Percentiles rank a stretch among this genome's conserved stretches.
Evolutionary conservation across 2,797 vertebrate species (phyloP).

Genomic region (Rousettus madagascariensis): DNA sequence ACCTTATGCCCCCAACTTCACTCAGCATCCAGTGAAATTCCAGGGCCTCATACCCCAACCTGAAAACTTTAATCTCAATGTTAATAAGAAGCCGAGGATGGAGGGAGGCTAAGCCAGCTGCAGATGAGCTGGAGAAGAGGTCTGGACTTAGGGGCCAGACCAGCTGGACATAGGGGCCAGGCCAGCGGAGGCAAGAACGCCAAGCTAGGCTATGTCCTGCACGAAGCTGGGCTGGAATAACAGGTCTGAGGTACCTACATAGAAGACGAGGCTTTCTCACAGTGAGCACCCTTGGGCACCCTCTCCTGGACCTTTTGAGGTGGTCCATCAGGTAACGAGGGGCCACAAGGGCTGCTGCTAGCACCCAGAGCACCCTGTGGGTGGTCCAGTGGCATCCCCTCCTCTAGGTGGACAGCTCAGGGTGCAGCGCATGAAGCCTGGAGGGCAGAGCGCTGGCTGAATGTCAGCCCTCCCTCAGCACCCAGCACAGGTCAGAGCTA

Average conservation of each 20-base stretch:
- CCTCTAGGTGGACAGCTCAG: background rate
- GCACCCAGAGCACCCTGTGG: background rate
- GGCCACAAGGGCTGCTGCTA: background rate
- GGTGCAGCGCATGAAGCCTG: fast-evolving
- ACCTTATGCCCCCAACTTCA: background rate
- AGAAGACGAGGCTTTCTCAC: background rate
- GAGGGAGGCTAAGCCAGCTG: background rate
- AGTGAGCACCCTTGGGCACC: background rate
- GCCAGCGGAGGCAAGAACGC: background rate
- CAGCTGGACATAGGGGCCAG: background rate
- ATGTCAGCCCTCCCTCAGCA: background rate
- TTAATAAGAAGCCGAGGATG: background rate
- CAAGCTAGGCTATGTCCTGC: background rate
- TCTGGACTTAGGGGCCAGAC: background rate
- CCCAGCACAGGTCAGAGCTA: background rate
- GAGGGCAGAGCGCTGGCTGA: background rate
- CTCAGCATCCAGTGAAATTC: background rate
- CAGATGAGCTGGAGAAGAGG: background rate
- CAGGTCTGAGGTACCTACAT: background rate
- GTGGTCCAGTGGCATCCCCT: background rate
- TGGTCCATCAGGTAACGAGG: background rate
- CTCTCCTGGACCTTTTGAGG: background rate
- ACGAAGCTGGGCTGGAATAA: background rate
- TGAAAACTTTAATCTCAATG: background rate
- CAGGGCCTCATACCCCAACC: background rate